phyloP scores from a whole-genome alignment of 2,113 vertebrate genomes.

The Turnix velox region DNA sequence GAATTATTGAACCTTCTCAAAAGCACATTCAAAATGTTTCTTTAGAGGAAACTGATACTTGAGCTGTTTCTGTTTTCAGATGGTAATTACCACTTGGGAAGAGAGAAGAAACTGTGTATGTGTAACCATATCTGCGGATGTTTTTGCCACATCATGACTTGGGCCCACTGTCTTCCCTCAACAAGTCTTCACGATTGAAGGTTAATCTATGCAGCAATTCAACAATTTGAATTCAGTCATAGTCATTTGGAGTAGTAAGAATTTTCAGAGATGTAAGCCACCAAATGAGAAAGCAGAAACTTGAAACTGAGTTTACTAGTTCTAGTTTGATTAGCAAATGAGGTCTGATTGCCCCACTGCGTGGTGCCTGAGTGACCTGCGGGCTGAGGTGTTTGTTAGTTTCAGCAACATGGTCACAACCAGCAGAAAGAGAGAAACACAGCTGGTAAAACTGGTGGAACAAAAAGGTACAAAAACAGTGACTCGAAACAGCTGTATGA shows the following conservation, averaged over 20 bases:
- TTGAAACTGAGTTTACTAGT: not conserved
- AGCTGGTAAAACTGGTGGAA: not conserved
- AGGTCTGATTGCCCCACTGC: not conserved
- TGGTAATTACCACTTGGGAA: not conserved
- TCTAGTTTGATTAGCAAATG: not conserved
- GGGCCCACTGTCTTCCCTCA: not conserved
- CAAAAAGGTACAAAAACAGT: not conserved
- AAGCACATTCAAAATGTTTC: not conserved
- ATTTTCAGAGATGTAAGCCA: not conserved
- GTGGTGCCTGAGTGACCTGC: accelerated
- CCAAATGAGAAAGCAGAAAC: not conserved
- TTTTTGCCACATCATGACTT: not conserved
- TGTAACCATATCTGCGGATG: not conserved
- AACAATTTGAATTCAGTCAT: not conserved
- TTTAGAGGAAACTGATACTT: not conserved
- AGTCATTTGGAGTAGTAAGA: not conserved
- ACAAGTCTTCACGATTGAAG: not conserved
- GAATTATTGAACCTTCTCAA: not conserved
- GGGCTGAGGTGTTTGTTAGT: not conserved
- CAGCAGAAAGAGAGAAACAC: not conserved
- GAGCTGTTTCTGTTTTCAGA: not conserved
- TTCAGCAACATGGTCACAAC: not conserved
- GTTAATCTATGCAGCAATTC: accelerated
- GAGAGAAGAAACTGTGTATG: not conserved
- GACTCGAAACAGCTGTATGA: not conserved